Evolutionary conservation across 2,888 invertebrate genomes (phyloP).

Genomic region (Dichetophora obliterata): DNA sequence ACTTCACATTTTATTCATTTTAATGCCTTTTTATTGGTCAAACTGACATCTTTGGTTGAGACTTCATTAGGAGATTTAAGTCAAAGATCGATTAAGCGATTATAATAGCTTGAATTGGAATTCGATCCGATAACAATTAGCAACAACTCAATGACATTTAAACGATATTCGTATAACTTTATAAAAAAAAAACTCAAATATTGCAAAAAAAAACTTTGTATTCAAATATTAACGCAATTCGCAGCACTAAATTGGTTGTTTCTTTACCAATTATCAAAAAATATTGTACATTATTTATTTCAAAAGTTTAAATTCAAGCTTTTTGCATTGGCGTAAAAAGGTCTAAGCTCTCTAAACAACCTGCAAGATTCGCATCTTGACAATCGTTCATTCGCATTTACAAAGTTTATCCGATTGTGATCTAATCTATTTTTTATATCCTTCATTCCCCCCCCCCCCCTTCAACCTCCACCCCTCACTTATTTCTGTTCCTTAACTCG

Average conservation of each 20-base stretch:
- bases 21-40: constrained; percentile 12
- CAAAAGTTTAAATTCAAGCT: neutral
- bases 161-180: constrained; percentile 5
- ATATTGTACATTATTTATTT: neutral
- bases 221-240: neutral
- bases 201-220: neutral
- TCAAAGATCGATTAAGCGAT: constrained; percentile 16
- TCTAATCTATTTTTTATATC: constrained; percentile 1
- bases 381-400: neutral
- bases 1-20: constrained; percentile 4
- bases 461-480: no score
- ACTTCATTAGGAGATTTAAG: neutral
- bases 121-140: neutral
- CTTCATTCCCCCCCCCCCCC: neutral
- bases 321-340: neutral
- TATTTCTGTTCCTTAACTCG: neutral
- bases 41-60: neutral
- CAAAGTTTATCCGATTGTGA: neutral
- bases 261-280: neutral
- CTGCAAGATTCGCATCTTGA: neutral
- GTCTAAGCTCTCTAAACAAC: neutral
- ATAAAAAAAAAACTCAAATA: neutral
- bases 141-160: constrained; percentile 12
- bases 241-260: no score
- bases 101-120: constrained; percentile 20